Percentiles rank a stretch among this genome's conserved stretches.
phyloP scores from a whole-genome alignment of 2,888 invertebrate species.

The Agrochola lota region DNA sequence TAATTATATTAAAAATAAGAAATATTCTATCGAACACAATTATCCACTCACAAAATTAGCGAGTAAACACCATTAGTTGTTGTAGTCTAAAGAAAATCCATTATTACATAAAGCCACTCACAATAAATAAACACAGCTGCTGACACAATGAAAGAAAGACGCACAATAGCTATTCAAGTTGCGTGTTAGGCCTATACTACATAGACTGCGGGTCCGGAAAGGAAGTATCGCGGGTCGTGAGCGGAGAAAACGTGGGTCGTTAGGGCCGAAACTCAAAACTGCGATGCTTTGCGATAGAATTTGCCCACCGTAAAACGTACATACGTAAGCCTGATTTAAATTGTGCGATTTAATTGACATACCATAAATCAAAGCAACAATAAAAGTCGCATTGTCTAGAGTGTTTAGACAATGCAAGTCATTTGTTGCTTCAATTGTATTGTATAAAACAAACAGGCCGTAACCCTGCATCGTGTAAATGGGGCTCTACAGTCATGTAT shows the following conservation, averaged over 20 bases:
- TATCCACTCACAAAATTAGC: slow-evolving; percentile 41
- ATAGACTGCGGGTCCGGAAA: slow-evolving; percentile 4
- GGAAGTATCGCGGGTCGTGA: not conserved
- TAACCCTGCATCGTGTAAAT: not conserved
- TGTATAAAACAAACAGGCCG: not conserved
- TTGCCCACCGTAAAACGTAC: not conserved
- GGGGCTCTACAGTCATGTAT: not conserved
- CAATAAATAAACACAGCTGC: slow-evolving; percentile 62
- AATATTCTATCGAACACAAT: slow-evolving; percentile 21
- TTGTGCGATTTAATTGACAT: not conserved
- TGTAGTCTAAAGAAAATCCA: slow-evolving; percentile 54
- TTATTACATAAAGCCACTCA: slow-evolving; percentile 58
- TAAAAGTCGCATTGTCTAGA: not conserved
- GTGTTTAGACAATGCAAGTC: not conserved
- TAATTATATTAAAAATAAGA: slow-evolving; percentile 9
- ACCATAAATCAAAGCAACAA: not conserved
- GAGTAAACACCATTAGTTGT: slow-evolving; percentile 31
- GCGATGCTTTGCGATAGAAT: not conserved
- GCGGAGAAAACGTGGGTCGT: not conserved
- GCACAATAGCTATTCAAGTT: slow-evolving; percentile 45
- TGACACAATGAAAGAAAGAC: slow-evolving; percentile 55
- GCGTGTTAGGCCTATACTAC: slow-evolving; percentile 35
- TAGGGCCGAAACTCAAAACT: slow-evolving; percentile 8
- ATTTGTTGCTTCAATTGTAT: not conserved
- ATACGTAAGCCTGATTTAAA: not conserved